Conservation (phyloP, 2,113 vertebrate species). For the Pelmatolapia mariae region DNA sequence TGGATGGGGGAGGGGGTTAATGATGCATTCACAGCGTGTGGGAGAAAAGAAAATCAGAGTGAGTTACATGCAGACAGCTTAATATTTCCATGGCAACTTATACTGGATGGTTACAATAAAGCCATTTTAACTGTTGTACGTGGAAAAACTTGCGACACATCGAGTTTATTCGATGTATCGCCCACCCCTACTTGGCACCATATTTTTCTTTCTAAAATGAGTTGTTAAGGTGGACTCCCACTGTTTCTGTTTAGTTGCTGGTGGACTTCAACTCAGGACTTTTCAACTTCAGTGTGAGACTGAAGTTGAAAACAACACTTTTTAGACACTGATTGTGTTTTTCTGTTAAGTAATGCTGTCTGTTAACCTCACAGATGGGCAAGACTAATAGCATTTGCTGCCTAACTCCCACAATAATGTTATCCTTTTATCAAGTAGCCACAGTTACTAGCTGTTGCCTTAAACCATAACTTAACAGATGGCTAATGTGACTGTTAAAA, state of each 20-base stretch:
- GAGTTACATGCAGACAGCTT: not conserved
- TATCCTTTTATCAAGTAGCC: not conserved
- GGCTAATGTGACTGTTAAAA: accelerated
- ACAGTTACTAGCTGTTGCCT: not conserved
- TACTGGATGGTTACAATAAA: not conserved
- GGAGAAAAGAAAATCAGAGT: not conserved
- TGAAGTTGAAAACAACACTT: too few relatives aligned
- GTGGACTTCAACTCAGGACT: accelerated
- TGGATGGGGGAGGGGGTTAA: not conserved
- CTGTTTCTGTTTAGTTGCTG: not conserved
- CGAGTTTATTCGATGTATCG: accelerated
- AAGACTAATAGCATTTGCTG: not conserved
- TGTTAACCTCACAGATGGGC: not conserved
- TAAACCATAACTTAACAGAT: not conserved
- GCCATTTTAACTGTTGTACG: not conserved
- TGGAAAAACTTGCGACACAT: accelerated
- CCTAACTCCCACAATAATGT: not conserved
- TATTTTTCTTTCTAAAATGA: accelerated
- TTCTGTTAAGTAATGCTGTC: not conserved
- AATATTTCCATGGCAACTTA: not conserved
- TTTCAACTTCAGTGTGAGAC: not conserved
- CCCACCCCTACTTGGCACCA: accelerated
- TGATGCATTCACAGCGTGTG: not conserved
- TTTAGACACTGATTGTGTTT: accelerated
- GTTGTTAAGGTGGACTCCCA: not conserved